Conservation (phyloP, 1,140 invertebrate species). For the Danaus melanippus region DNA sequence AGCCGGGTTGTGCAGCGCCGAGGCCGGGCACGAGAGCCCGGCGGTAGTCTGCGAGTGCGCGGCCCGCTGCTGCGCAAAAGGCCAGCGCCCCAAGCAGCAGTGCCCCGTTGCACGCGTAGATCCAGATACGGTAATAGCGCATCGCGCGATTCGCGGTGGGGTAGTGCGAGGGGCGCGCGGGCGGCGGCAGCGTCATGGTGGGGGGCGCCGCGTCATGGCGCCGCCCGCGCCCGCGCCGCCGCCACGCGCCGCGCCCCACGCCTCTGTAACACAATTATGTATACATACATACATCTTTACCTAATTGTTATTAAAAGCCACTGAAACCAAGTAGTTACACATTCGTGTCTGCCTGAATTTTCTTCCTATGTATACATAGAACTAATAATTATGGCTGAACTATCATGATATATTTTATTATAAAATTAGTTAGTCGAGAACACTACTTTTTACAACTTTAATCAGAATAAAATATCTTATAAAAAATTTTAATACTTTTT, state of each 20-base stretch:
- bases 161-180: constrained; percentile 59
- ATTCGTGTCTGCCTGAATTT: neutral
- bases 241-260: constrained; percentile 66
- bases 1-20: constrained; percentile 82
- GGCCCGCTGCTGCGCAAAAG: constrained; percentile 83
- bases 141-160: constrained; percentile 64
- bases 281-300: neutral
- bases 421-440: too few species aligned
- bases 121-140: constrained; percentile 91
- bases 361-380: neutral
- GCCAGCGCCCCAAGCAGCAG: constrained; percentile 85
- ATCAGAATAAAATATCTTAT: too few species aligned
- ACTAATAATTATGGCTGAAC: neutral
- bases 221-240: constrained; percentile 66
- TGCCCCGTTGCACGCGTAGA: constrained; percentile 92
- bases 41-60: constrained; percentile 80
- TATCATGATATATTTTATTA: neutral
- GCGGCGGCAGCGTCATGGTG: constrained; percentile 68
- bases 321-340: neutral
- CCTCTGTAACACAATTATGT: constrained; percentile 43
- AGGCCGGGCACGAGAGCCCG: constrained; percentile 80
- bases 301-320: neutral
- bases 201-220: constrained; percentile 60
- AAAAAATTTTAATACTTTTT: too few species aligned
- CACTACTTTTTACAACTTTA: too few species aligned